A percentile compares a stretch with the other conserved stretches of the same genome.
These are phyloP conservation scores for Hapalemur alaotrensis DNA, from an alignment of 2,797 vertebrate species.

Conservation along the genomic window DNA sequence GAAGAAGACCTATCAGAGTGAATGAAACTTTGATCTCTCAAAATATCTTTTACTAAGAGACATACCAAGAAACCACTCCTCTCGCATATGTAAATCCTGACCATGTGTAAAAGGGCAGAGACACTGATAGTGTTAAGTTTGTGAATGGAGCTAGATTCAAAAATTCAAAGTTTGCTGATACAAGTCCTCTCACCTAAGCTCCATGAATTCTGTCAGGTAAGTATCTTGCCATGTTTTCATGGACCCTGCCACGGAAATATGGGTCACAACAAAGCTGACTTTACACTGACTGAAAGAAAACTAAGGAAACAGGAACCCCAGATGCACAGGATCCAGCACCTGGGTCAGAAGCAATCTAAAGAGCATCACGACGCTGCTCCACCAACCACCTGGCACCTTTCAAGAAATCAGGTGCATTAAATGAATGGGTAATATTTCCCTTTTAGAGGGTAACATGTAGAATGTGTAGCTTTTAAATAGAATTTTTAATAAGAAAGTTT, in stretches of 20 bases:
- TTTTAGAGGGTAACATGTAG: background rate
- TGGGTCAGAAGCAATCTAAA: background rate
- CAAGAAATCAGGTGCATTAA: background rate
- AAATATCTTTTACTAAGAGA: background rate
- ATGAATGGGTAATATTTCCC: background rate
- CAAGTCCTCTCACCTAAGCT: background rate
- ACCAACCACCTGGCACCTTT: background rate
- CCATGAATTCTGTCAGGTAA: background rate
- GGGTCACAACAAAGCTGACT: background rate
- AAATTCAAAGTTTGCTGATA: background rate
- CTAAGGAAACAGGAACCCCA: background rate
- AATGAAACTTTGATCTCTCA: background rate
- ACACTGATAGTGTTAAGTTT: background rate
- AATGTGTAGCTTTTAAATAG: background rate
- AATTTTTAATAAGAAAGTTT: constrained; percentile 33
- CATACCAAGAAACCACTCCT: background rate
- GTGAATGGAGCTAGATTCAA: background rate
- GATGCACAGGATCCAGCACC: background rate
- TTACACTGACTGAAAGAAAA: background rate
- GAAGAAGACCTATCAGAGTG: background rate
- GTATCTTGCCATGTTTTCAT: background rate
- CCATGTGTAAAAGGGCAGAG: background rate
- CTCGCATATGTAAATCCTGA: background rate
- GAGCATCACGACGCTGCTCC: background rate
- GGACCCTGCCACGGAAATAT: background rate